phyloP scores from a whole-genome alignment of 2,888 invertebrate genomes.

The Psylliodes chrysocephalus region DNA sequence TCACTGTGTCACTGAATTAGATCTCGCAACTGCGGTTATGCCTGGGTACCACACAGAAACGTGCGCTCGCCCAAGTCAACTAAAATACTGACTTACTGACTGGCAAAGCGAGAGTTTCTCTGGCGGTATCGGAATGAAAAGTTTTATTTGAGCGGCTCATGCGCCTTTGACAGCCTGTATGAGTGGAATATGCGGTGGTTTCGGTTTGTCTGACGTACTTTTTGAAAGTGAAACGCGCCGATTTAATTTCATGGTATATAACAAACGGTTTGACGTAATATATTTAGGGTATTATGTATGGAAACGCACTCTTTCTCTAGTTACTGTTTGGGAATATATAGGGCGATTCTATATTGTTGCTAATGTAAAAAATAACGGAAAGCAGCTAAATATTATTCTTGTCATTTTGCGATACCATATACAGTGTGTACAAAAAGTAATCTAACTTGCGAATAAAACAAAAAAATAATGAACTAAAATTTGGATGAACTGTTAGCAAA shows the following conservation, averaged over 20 bases:
- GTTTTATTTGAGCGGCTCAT: slow-evolving; percentile 54
- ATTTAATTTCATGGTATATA: slow-evolving; percentile 59
- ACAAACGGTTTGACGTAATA: slow-evolving; percentile 59
- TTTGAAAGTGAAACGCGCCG: slow-evolving; percentile 64
- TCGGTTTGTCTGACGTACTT: slow-evolving; percentile 51
- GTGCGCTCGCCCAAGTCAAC: slow-evolving; percentile 65
- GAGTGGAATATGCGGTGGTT: too few species aligned
- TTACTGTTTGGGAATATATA: slow-evolving; percentile 6
- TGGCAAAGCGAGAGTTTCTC: too few species aligned
- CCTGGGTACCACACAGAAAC: slow-evolving; percentile 63
- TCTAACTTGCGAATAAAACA: too few species aligned
- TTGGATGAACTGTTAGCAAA: too few species aligned
- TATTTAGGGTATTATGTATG: slow-evolving; percentile 47
- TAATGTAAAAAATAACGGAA: too few species aligned
- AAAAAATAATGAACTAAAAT: too few species aligned
- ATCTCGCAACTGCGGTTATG: too few species aligned
- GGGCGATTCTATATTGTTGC: too few species aligned
- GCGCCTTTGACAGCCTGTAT: too few species aligned
- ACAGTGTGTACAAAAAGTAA: too few species aligned
- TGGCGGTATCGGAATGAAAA: slow-evolving; percentile 60
- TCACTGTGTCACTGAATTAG: slow-evolving; percentile 39
- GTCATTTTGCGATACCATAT: too few species aligned
- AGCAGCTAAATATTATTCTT: too few species aligned
- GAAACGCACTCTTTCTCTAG: slow-evolving; percentile 33
- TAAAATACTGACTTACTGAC: slow-evolving; percentile 49